phyloP scores from a whole-genome alignment of 2,797 vertebrate genomes.

The Sus cebifrons region DNA sequence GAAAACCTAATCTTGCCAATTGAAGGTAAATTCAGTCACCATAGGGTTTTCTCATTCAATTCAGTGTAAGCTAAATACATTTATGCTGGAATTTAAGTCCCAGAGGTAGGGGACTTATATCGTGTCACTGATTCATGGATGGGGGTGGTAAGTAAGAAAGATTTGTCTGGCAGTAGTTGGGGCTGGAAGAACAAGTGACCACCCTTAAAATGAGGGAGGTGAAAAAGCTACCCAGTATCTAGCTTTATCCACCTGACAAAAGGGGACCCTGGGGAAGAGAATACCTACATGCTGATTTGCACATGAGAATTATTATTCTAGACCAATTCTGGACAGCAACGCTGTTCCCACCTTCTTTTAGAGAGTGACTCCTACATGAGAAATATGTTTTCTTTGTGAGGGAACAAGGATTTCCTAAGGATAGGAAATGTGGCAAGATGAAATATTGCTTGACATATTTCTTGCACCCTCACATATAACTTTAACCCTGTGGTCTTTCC shows the following conservation, averaged over 20 bases:
- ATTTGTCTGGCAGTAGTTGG: slow-evolving; percentile 10
- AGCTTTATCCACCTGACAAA: slow-evolving; percentile 24
- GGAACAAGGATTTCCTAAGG: background rate
- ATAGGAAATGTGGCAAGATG: background rate
- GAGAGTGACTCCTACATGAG: background rate
- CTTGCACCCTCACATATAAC: background rate
- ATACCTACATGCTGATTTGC: background rate
- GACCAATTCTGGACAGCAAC: slow-evolving; percentile 39
- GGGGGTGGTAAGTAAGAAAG: background rate
- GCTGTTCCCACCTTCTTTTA: slow-evolving; percentile 20
- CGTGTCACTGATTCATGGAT: slow-evolving; percentile 8
- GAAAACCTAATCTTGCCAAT: slow-evolving; percentile 52
- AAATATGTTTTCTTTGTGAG: slow-evolving; percentile 44
- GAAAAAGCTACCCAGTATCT: slow-evolving; percentile 34
- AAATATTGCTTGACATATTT: background rate
- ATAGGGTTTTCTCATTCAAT: slow-evolving; percentile 56
- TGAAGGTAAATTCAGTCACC: slow-evolving; percentile 49
- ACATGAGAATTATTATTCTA: slow-evolving; percentile 13
- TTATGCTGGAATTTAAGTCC: slow-evolving; percentile 49
- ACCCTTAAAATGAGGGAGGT: background rate
- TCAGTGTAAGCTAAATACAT: slow-evolving; percentile 55
- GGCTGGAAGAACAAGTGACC: slow-evolving; percentile 18
- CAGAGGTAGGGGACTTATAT: background rate
- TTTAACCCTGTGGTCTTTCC: background rate
- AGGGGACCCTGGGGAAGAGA: background rate